Conservation (phyloP, 2,113 vertebrate species). For the Procapra przewalskii region DNA sequence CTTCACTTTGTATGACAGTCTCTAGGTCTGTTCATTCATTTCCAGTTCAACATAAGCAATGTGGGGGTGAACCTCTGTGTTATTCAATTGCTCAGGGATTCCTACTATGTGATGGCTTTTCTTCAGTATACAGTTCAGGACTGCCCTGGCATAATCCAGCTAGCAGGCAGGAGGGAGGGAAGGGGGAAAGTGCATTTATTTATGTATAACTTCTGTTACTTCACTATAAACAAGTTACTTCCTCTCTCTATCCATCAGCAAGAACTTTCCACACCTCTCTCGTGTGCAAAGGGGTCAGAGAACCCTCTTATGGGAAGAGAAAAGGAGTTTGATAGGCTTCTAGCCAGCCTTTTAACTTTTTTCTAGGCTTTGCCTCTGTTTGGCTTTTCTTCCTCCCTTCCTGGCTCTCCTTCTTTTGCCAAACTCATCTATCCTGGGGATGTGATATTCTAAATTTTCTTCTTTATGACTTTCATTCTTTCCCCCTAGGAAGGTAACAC, state of each 20-base stretch:
- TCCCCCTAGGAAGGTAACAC: background rate
- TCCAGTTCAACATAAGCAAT: accelerated
- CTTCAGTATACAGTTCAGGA: background rate
- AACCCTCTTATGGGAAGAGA: background rate
- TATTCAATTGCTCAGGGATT: background rate
- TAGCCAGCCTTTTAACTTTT: background rate
- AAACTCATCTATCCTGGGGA: background rate
- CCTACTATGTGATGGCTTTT: background rate
- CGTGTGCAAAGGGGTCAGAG: background rate
- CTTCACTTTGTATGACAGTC: background rate
- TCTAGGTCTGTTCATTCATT: background rate
- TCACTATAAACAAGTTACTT: background rate
- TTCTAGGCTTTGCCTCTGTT: background rate
- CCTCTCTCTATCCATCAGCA: background rate
- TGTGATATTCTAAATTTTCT: background rate
- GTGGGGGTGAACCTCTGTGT: background rate
- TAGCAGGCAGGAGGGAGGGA: background rate
- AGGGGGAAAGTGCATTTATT: background rate
- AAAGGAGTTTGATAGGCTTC: background rate
- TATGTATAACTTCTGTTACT: background rate
- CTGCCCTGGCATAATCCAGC: background rate
- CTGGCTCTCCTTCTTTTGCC: no score
- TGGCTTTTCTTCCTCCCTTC: background rate
- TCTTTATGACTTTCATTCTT: background rate
- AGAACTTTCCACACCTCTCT: background rate